A percentile compares a stretch with the other conserved stretches of the same genome.
phyloP scores from a whole-genome alignment of 2,888 invertebrate species.

The Magallana nippona region DNA sequence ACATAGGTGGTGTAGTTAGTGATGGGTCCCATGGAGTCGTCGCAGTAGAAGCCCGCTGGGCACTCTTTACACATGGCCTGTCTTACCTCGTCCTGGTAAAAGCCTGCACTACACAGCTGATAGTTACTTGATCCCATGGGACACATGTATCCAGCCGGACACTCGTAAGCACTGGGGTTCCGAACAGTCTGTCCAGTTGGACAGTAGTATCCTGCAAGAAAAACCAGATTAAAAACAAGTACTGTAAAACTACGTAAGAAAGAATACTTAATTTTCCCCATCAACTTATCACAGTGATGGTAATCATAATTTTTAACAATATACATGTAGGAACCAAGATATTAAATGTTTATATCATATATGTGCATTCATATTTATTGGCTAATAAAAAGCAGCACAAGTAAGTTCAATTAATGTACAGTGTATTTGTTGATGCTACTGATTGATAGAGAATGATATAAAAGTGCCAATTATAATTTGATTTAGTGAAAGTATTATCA shows the following conservation, averaged over 20 bases:
- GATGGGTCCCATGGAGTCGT: conserved; percentile 71
- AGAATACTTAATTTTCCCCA: too few relatives aligned
- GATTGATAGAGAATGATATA: too few relatives aligned
- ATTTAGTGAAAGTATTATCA: background rate
- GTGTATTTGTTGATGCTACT: too few relatives aligned
- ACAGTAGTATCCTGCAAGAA: conserved; percentile 74
- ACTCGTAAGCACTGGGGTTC: conserved; percentile 68
- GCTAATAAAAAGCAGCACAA: too few relatives aligned
- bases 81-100: conserved; percentile 72
- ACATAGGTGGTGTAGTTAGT: conserved; percentile 71
- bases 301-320: too few relatives aligned
- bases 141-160: conserved; percentile 76
- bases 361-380: too few relatives aligned
- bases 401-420: too few relatives aligned
- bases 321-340: too few relatives aligned
- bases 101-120: conserved; percentile 72
- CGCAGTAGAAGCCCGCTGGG: conserved; percentile 77
- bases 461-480: too few relatives aligned
- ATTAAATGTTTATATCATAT: too few relatives aligned
- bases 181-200: conserved; percentile 69
- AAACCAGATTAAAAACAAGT: background rate
- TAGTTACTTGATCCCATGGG: conserved; percentile 65
- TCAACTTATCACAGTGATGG: too few relatives aligned
- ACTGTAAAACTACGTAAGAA: too few relatives aligned
- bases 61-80: conserved; percentile 74